phyloP scores from a whole-genome alignment of 1,140 invertebrate species.

The Penaeus japonicus region DNA sequence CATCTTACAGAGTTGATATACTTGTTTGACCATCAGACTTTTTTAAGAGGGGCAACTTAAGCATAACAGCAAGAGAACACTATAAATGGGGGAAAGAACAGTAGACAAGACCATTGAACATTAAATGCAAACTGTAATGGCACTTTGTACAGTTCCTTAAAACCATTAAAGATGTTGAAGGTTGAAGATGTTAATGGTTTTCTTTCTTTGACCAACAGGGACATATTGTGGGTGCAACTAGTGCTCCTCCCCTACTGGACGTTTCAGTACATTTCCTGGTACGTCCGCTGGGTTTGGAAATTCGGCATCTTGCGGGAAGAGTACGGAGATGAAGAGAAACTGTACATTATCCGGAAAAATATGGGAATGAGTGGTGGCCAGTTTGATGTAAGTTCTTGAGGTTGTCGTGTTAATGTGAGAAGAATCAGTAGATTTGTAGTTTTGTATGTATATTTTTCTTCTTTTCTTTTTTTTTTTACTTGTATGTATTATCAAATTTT shows the following conservation, averaged over 20 bases:
- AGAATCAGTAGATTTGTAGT: not conserved
- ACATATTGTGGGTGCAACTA: conserved; percentile 85
- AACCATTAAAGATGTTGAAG: not conserved
- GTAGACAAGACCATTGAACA: too few species aligned
- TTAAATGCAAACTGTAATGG: not conserved
- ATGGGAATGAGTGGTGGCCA: conserved; percentile 72
- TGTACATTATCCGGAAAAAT: conserved; percentile 82
- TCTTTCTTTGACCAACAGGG: conserved; percentile 58
- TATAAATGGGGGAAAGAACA: too few species aligned
- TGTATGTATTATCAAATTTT: too few species aligned
- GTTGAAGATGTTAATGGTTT: not conserved
- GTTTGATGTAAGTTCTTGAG: conserved; percentile 67
- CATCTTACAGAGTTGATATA: too few species aligned
- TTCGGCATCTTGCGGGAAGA: conserved; percentile 78
- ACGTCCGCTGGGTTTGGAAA: conserved; percentile 80
- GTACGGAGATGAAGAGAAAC: conserved; percentile 82
- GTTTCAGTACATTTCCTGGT: conserved; percentile 73
- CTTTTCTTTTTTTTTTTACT: too few species aligned
- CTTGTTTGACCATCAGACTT: too few species aligned
- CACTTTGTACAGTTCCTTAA: not conserved
- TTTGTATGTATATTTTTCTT: not conserved
- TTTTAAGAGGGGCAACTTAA: too few species aligned
- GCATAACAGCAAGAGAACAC: too few species aligned
- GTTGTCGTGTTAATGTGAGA: not conserved
- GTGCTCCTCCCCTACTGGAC: conserved; percentile 75